Percentiles rank a stretch among this genome's conserved stretches.
Evolutionary conservation across 1,140 invertebrate genomes (phyloP).

Genomic region (Drosophila oshimai): DNA sequence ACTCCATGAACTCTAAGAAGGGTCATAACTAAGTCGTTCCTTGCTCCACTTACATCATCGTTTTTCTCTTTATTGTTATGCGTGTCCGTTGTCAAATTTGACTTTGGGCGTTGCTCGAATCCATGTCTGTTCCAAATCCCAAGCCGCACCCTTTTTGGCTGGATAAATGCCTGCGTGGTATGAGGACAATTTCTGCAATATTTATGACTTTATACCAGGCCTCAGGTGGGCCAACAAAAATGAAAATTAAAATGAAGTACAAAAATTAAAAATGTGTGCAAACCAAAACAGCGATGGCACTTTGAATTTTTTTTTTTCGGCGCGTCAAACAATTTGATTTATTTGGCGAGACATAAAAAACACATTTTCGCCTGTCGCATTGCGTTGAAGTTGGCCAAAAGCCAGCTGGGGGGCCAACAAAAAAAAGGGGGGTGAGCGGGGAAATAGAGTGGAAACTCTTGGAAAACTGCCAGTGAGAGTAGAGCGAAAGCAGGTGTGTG

Average conservation of each 20-base stretch:
- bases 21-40: neutral
- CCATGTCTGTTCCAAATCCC: constrained; percentile 5
- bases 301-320: constrained; percentile 18
- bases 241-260: constrained; percentile 26
- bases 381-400: constrained; percentile 56
- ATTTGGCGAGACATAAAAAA: constrained; percentile 45
- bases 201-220: constrained; percentile 46
- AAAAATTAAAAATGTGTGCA: constrained; percentile 5
- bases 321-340: constrained; percentile 42
- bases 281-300: constrained; percentile 11
- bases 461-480: constrained; percentile 17
- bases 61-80: neutral
- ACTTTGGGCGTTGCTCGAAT: constrained; percentile 33
- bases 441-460: constrained; percentile 38
- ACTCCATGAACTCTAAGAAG: neutral
- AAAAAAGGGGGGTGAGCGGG: neutral
- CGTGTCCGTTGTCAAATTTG: neutral
- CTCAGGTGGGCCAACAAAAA: constrained; percentile 47
- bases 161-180: constrained; percentile 29
- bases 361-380: constrained; percentile 31
- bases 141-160: constrained; percentile 45
- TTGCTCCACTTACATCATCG: constrained; percentile 19
- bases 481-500: constrained; percentile 3
- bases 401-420: constrained; percentile 22
- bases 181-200: constrained; percentile 51